Conservation (phyloP, 2,888 invertebrate genomes). For the Thecocarcelia acutangulata region DNA sequence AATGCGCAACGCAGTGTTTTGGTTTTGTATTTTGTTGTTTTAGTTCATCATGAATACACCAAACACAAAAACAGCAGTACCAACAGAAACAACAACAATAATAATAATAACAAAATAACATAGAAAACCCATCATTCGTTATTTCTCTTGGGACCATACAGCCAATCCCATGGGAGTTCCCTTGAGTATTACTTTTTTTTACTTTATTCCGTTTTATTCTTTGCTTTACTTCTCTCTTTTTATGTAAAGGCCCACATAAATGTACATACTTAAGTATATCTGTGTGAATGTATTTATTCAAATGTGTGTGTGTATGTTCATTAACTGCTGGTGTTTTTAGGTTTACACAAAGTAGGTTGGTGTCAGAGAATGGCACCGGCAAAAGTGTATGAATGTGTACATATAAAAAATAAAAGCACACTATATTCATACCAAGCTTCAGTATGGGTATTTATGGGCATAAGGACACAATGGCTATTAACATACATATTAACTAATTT, state of each 20-base stretch:
- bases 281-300: slow-evolving; percentile 5
- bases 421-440: too few species aligned
- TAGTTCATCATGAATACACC: slow-evolving; percentile 64
- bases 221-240: slow-evolving; percentile 45
- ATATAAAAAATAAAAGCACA: too few species aligned
- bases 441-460: too few species aligned
- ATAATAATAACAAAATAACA: slow-evolving; percentile 75
- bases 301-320: slow-evolving; percentile 13
- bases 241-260: slow-evolving; percentile 6
- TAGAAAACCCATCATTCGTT: slow-evolving; percentile 81
- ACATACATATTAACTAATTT: too few species aligned
- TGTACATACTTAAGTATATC: slow-evolving; percentile 11
- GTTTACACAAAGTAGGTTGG: slow-evolving; percentile 58
- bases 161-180: slow-evolving; percentile 80
- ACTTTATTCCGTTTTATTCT: slow-evolving; percentile 55
- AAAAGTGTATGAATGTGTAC: not conserved
- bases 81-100: slow-evolving; percentile 48
- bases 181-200: slow-evolving; percentile 73
- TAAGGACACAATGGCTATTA: too few species aligned
- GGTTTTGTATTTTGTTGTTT: slow-evolving; percentile 53
- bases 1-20: slow-evolving; percentile 64
- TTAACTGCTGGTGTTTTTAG: slow-evolving; percentile 24
- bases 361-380: slow-evolving; percentile 6
- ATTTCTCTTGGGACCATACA: slow-evolving; percentile 80
- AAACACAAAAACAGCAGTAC: slow-evolving; percentile 51